Evolutionary conservation across 2,888 invertebrate species (phyloP).

Genomic region (Flexamia atlantica): DNA sequence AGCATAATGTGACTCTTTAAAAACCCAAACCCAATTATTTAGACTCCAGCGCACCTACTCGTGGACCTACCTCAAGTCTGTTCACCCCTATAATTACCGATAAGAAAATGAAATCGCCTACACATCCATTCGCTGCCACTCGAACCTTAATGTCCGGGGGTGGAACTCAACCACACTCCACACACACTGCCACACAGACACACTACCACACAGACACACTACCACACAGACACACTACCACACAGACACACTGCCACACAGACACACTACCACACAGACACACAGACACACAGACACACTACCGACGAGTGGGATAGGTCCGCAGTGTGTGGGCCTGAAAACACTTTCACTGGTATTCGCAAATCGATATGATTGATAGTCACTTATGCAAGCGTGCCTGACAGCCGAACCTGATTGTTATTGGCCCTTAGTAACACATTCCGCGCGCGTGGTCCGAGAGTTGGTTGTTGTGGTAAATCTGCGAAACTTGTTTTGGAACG

Average conservation of each 20-base stretch:
- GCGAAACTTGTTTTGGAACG: neutral
- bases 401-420: neutral
- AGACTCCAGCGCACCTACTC: neutral
- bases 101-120: constrained; percentile 20
- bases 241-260: neutral
- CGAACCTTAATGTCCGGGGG: neutral
- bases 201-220: too few species aligned
- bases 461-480: too few species aligned
- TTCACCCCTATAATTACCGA: constrained; percentile 22
- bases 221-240: too few species aligned
- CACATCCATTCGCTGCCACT: neutral
- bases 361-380: constrained; percentile 9
- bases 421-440: too few species aligned
- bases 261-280: neutral
- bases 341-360: constrained; percentile 7
- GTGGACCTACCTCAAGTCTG: constrained; percentile 11
- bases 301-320: constrained; percentile 30
- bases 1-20: neutral
- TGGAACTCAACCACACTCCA: too few species aligned
- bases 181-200: too few species aligned
- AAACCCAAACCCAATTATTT: neutral
- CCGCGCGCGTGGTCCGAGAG: too few species aligned
- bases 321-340: neutral
- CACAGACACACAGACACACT: constrained; percentile 23
- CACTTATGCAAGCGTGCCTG: neutral